Base-by-base conservation (phyloP, 2,113 vertebrate genomes). In the Piaya cayana region DNA sequence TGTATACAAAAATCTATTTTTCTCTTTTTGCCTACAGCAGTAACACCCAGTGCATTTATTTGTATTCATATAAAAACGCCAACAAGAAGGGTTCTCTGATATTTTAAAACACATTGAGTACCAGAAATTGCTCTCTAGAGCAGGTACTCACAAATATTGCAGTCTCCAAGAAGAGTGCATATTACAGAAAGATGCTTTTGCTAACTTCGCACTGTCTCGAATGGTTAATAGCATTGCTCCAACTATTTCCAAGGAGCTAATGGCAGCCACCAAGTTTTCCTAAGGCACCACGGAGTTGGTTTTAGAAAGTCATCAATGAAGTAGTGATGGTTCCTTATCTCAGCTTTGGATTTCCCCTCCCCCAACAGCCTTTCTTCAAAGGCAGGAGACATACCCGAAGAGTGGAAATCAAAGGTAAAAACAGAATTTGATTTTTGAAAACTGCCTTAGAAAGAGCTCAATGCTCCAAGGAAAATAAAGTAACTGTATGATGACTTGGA, bases 81-180 rank as follows among this genome's bases (percentile, higher is more conserved):
- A 67, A 20, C 67, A 47, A 69, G 49, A 11, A n/a, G 16, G n/a
- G 43, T 15, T 47, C 37, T 82, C n/a, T 25, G 37, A 36, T 58
- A 34, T 23, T n/a, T 37, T 49, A 76, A 56, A 56, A 25, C 14
- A 52, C 20, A 15, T 3, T 18, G 29, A 53, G 15, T 43, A 34
- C 45, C 12, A 45, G 19, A 71, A 88, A 25, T 12, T 23, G 21
- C n/a, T 36, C 47, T 42, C 25, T 68, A 45, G 32, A 70, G 37
- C 37, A 32, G 43, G 19, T 22, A 43, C 23, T 62, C 21, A 29
- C 36, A 88, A 15, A 17, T 25, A 52, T 49, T 23, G 72, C 29
- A 47, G 50, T 6, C 18, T 79, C 29, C 4, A 14, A 53, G 23
- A 59, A 23, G 0, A 36, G 21, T 0, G 3, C 9, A 39, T 32